Evolutionary conservation across 2,888 invertebrate species (phyloP), one percentile per base, ranked within the genome.

Genomic region (Ornithoptera alexandrae): DNA sequence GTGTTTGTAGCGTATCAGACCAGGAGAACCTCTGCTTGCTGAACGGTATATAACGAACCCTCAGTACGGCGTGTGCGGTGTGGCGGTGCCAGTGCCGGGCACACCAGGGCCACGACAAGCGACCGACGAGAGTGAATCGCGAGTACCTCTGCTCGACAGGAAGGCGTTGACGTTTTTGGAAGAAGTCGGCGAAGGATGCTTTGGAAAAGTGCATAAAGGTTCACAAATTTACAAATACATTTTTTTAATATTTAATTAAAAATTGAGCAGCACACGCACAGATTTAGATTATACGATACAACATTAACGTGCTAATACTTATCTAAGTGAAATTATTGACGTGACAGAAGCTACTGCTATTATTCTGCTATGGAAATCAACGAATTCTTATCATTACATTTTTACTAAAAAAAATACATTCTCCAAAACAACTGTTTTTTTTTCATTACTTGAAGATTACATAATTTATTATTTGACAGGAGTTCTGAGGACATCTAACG

Each of bases 131-230:
- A 81, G 79, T 71, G 88, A 90, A 69, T 79, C 84, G 3, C 86
- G 84, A 67, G 95, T 96, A 18, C 95, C 94, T 18, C 90, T 95
- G 62, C 85, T 96, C 60, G 92, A 93, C 64, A 90, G 95, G 65
- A 95, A 95, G 72, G 94, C 94, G 3, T 92, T 97, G 36, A 93
- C 93, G 17, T 95, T 96, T 83, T 85, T 95, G 6, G 94, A 96
- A 78, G 96, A 96, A 80, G 96, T 97, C 66, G 97, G 97, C 2
- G 97, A 97, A 84, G 97, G 97, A 1, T 97, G 96, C 80, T 97
- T 97, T 79, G 97, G 97, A 46, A 97, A 97, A 89, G 97, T 97
- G 61, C 97, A 95, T 82, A 97, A 96, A 95, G 97, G 97, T 97
- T 85, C 78, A 58, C 68, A 56, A 70, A 73, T 70, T 66, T 58